These are phyloP conservation scores for Cyrtorhinus lividipennis DNA, from an alignment of 1,140 invertebrate species.

Conservation along the genomic window DNA sequence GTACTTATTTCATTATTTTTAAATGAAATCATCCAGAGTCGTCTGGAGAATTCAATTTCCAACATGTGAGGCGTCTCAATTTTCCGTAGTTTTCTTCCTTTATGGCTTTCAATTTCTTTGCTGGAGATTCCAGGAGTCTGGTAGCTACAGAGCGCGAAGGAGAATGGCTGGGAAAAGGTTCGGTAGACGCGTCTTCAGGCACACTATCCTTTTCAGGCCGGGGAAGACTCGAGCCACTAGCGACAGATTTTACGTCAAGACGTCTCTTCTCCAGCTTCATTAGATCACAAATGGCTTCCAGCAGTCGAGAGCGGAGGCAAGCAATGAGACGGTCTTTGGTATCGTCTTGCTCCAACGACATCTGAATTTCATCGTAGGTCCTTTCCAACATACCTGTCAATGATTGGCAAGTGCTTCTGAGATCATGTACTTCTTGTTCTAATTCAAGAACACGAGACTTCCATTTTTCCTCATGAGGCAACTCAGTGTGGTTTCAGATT, in stretches of 20 bases:
- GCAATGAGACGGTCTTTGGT: neutral
- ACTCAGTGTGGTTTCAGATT: no score
- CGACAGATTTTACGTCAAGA: neutral
- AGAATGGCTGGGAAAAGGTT: neutral
- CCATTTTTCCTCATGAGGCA: no score
- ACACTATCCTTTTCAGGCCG: neutral
- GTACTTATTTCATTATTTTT: no score
- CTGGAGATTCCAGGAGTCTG: neutral
- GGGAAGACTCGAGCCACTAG: neutral
- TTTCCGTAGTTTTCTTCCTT: neutral
- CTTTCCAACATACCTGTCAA: neutral
- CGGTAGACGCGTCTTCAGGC: neutral
- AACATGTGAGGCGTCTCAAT: neutral
- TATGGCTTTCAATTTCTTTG: neutral
- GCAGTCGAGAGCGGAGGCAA: neutral
- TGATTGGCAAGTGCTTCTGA: neutral
- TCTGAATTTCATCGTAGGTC: neutral
- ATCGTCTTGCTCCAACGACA: neutral
- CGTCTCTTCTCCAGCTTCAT: neutral
- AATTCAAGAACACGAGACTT: neutral
- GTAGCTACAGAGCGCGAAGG: neutral
- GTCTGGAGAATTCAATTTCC: neutral
- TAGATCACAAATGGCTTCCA: neutral
- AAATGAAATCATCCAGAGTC: neutral
- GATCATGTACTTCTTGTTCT: neutral